Evolutionary conservation across 2,797 vertebrate species (phyloP), one percentile per base, ranked within the genome.

Genomic region (Merluccius polli): DNA sequence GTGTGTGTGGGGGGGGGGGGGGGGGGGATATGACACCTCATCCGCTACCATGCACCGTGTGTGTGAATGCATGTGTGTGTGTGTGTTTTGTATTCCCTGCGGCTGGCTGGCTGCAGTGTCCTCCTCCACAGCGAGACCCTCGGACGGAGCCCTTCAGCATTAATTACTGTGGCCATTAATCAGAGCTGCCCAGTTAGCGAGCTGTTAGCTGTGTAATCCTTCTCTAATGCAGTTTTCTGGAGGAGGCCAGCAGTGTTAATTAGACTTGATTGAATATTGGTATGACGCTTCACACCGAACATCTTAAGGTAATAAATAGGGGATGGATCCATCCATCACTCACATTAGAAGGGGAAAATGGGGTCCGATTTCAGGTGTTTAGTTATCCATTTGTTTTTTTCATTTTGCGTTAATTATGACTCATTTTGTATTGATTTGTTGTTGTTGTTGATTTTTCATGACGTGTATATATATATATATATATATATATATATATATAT

Each of bases 81-180:
- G 81, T n/a, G n/a, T 44, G 67, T 21, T 80, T 83, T 84, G 78
- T 77, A 79, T 74, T 84, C 38, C 35, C 77, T 86, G 85, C 89
- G 84, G 87, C 87, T 93, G 92, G 89, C 89, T 90, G 85, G 78
- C 79, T 86, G 84, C 87, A 89, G 84, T 83, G 77, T 77, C 83
- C 85, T 89, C 82, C 86, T 89, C 87, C 82, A 83, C 82, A 78
- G 89, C 83, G 90, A 93, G 88, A 82, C 86, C 85, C 87, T 92
- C 77, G 85, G 86, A 91, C 89, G 91, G 91, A 92, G 89, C 90
- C 92, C 85, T 93, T 94, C 93, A 93, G 88, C 92, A 92, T 93
- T 93, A 94, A 94, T 95, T 95, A 95, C 89, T 85, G 87, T 75
- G 83, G 87, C 88, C 90, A 94, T 95, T 94, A 94, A 95, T 95